Percentiles rank a stretch among this genome's conserved stretches.
These are phyloP conservation scores for Agrotis exclamationis DNA, from an alignment of 2,888 invertebrate species.

Conservation along the genomic window DNA sequence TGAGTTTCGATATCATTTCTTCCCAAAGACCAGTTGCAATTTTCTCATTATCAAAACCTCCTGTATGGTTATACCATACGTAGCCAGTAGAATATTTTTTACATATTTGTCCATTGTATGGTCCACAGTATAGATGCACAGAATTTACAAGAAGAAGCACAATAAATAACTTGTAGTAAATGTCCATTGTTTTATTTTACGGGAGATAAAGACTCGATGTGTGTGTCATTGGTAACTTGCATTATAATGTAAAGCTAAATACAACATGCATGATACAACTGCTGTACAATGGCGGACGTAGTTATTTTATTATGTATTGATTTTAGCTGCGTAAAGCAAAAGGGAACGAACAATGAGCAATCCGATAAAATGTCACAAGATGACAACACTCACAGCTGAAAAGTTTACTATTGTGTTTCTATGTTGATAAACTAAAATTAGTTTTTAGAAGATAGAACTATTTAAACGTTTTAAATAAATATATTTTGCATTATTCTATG, in stretches of 20 bases:
- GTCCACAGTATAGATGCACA: constrained; percentile 95
- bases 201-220: constrained; percentile 78
- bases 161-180: constrained; percentile 78
- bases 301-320: constrained; percentile 84
- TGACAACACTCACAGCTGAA: constrained; percentile 37
- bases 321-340: constrained; percentile 75
- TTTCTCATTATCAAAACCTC: constrained; percentile 96
- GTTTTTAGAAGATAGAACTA: not conserved
- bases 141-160: constrained; percentile 85
- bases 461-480: constrained; percentile 2
- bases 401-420: constrained; percentile 25
- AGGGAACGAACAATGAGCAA: constrained; percentile 63
- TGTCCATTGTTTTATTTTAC: constrained; percentile 82
- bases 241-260: constrained; percentile 78
- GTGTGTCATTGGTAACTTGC: constrained; percentile 77
- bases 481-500: not conserved
- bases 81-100: constrained; percentile 93
- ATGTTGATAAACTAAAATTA: not conserved
- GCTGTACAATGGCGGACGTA: constrained; percentile 87
- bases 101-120: constrained; percentile 96
- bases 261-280: constrained; percentile 74
- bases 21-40: constrained; percentile 96
- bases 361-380: constrained; percentile 38
- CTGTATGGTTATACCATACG: constrained; percentile 95
- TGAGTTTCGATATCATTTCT: constrained; percentile 95